Base-by-base conservation (phyloP, 1,140 invertebrate species). In the Tigriopus japonicus region DNA sequence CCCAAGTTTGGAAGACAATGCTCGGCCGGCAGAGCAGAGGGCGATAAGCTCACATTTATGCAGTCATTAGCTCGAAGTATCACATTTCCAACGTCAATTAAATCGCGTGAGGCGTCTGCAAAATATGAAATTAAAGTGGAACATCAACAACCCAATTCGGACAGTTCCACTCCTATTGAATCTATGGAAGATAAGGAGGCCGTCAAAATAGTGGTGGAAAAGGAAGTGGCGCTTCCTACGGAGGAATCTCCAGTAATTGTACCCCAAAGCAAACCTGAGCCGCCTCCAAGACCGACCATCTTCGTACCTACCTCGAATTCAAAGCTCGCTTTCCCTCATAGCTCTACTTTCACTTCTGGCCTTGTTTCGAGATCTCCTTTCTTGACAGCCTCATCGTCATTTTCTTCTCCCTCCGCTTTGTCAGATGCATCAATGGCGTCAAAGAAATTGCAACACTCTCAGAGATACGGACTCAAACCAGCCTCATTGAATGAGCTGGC, bases 311-410 rank as follows among this genome's bases (percentile, higher is more conserved):
- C 21, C 45, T 17, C 45, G 15, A 21, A 58, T 58, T 41, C 56
- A 7, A 58, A 58, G 40, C 56, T 58, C 5, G 56, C 56, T 41
- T 58, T 58, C 56, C 56, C 56, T 41, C 56, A 58, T n/a, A 58
- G 56, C 40, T 58, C 56, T 9, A 40, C 23, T n/a, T 58, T 58
- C 40, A 15, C 23, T 23, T 35, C n/a, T 5, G 52, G n/a, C 52
- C n/a, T n/a, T n/a, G n/a, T 15, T n/a, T 24, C n/a, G 3, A 24
- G n/a, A 15, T 15, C 15, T 51, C 45, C 45, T 51, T 17, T 21
- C 45, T 17, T 21, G 7, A 51, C 15, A 17, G 15, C 21, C n/a
- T 15, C 21, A 54, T 15, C 21, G 5, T 24, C n/a, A 15, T n/a
- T 24, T 54, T n/a, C 52, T n/a, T 7, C 21, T 5, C n/a, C 21